Conservation (phyloP, 2,888 invertebrate genomes). For the Phaonia tiefii region DNA sequence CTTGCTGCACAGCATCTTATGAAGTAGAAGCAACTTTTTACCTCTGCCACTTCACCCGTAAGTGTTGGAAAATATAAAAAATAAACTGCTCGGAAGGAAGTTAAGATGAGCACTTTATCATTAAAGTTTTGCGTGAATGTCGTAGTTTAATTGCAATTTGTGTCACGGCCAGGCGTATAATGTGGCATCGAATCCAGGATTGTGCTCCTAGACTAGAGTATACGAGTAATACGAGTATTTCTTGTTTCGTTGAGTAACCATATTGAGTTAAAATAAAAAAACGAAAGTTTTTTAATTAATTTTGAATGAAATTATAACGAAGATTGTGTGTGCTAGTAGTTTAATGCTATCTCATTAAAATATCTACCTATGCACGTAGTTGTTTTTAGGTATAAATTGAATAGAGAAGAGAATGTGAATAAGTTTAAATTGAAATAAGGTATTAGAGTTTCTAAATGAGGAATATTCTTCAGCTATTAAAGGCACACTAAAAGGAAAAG, state of each 20-base stretch:
- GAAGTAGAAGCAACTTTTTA: not conserved
- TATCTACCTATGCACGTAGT: no score
- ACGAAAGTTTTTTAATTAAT: slow-evolving; percentile 60
- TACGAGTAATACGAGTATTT: no score
- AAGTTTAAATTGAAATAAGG: no score
- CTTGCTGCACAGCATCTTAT: not conserved
- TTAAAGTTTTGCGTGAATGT: slow-evolving; percentile 16
- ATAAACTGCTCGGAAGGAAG: not conserved
- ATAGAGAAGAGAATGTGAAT: no score
- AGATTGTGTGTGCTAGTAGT: not conserved
- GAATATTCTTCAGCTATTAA: no score
- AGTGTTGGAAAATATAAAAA: not conserved
- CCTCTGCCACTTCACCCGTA: not conserved
- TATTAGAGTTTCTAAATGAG: no score
- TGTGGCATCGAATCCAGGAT: slow-evolving; percentile 5
- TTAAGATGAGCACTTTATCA: slow-evolving; percentile 28
- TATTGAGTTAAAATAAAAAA: no score
- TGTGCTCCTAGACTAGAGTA: no score
- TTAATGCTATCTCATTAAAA: not conserved
- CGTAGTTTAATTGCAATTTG: slow-evolving; percentile 44
- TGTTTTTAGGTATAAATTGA: no score
- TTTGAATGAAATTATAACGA: slow-evolving; percentile 45
- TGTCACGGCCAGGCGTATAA: not conserved
- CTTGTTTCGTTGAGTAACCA: not conserved
- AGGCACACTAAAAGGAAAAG: no score